Evolutionary conservation across 2,113 vertebrate species (phyloP), one percentile per base, ranked within the genome.

Genomic region (Actenoides lindsayi): DNA sequence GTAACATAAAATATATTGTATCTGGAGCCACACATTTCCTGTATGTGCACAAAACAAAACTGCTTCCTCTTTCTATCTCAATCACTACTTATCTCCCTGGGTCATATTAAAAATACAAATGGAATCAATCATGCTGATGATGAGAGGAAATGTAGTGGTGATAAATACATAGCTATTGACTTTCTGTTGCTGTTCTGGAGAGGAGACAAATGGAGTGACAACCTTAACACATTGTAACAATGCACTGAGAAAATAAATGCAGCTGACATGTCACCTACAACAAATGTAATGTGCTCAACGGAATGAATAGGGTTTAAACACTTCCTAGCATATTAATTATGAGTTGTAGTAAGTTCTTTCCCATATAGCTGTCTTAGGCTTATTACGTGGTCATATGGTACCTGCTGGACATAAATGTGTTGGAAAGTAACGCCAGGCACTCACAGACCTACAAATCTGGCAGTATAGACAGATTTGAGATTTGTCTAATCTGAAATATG

Each of bases 131-230:
- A 41, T 21, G 39, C 59, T 90, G 42, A 16, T 82, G 67, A 56
- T 92, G 87, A 96, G 81, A 93, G 90, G 90, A 91, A 69, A 92
- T 67, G 39, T 79, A 64, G 24, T 53, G 63, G 46, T 68, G 79
- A 90, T 73, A 95, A 94, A 90, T 68, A 76, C 20, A n/a, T 85
- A 53, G 62, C 64, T 77, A 93, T 71, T 96, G 96, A 94, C 70
- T 89, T 94, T 89, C 90, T 93, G 67, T 70, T 92, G 70, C 64
- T 77, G 5, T 69, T 88, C 71, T 94, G 41, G 57, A 83, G 51
- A 75, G 44, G 35, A 81, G 82, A 84, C 35, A 88, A 94, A 94
- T 10, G 68, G 83, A 87, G 35, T 83, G 95, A 90, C 54, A 94
- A 64, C 54, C 56, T 78, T 74, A 94, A 81, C 64, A 59, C 3